Evolutionary conservation across 1,140 invertebrate genomes (phyloP).

Genomic region (Philopotamus ludificatus): DNA sequence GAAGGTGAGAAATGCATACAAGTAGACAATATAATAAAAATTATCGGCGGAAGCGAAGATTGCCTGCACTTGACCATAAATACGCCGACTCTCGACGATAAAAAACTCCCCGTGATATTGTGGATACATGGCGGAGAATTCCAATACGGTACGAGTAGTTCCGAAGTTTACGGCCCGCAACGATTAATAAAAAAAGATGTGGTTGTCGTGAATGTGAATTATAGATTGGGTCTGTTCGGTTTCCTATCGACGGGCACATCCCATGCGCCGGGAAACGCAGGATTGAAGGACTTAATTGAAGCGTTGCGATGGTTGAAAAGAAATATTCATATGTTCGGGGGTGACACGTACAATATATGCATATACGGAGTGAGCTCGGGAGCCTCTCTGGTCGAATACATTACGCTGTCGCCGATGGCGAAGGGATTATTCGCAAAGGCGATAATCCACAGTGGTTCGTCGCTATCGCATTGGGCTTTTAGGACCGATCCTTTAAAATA

Average conservation of each 20-base stretch:
- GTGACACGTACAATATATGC: conserved; percentile 51
- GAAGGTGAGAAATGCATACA: conserved; percentile 44
- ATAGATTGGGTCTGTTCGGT: conserved; percentile 64
- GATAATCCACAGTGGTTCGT: conserved; percentile 67
- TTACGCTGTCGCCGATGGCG: conserved; percentile 49
- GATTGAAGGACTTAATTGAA: conserved; percentile 60
- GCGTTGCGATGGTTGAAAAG: conserved; percentile 59
- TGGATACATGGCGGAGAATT: conserved; percentile 67
- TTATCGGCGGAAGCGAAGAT: conserved; percentile 43
- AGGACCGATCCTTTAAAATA: conserved; percentile 49
- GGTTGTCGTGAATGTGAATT: conserved; percentile 68
- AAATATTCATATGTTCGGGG: conserved; percentile 56
- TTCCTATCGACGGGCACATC: conserved; percentile 62
- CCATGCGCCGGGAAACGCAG: conserved; percentile 60
- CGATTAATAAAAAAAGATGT: conserved; percentile 64
- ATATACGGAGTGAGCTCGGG: conserved; percentile 55
- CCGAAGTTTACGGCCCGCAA: conserved; percentile 59
- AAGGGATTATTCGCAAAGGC: conserved; percentile 49
- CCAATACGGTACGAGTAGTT: conserved; percentile 56
- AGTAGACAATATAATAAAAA: conserved; percentile 1
- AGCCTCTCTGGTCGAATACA: conserved; percentile 49
- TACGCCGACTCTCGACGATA: conserved; percentile 43
- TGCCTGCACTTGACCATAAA: conserved; percentile 49
- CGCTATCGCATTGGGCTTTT: conserved; percentile 62
- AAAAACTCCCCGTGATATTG: conserved; percentile 60